These are phyloP conservation scores for Willowsia nigromaculata DNA, from an alignment of 2,888 invertebrate genomes.

Conservation along the genomic window DNA sequence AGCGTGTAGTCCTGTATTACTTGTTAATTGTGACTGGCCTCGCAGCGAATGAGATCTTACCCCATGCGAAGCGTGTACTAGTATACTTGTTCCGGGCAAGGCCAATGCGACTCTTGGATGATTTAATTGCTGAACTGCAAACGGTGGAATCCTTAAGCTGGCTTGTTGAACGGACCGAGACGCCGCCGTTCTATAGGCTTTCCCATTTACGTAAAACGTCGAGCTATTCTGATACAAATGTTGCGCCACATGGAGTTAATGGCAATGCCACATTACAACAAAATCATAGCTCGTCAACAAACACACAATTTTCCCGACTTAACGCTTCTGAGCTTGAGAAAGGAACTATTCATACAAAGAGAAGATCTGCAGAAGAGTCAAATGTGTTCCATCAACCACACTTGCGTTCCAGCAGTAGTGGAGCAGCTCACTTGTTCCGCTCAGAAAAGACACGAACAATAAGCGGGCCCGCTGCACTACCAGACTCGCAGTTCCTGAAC, in stretches of 20 bases:
- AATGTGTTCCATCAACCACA: conserved; percentile 77
- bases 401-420: conserved; percentile 76
- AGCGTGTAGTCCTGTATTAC: conserved; percentile 97
- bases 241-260: conserved; percentile 60
- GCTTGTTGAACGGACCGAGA: conserved; percentile 97
- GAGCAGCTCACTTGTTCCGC: conserved; percentile 75
- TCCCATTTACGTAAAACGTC: conserved; percentile 95
- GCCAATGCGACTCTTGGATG: conserved; percentile 95
- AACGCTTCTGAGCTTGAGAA: conserved; percentile 85
- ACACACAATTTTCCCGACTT: conserved; percentile 68
- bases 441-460: conserved; percentile 85
- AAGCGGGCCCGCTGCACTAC: conserved; percentile 83
- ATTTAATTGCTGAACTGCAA: conserved; percentile 98
- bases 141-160: conserved; percentile 98
- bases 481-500: conserved; percentile 79
- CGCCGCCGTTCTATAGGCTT: conserved; percentile 97
- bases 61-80: conserved; percentile 96
- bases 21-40: conserved; percentile 97
- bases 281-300: conserved; percentile 59
- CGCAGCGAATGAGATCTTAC: conserved; percentile 96
- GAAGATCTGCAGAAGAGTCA: conserved; percentile 82
- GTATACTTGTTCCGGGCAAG: conserved; percentile 94
- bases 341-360: conserved; percentile 97
- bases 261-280: conserved; percentile 20
- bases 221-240: conserved; percentile 85